Conservation (phyloP, 2,113 vertebrate species). For the Callorhinus ursinus region DNA sequence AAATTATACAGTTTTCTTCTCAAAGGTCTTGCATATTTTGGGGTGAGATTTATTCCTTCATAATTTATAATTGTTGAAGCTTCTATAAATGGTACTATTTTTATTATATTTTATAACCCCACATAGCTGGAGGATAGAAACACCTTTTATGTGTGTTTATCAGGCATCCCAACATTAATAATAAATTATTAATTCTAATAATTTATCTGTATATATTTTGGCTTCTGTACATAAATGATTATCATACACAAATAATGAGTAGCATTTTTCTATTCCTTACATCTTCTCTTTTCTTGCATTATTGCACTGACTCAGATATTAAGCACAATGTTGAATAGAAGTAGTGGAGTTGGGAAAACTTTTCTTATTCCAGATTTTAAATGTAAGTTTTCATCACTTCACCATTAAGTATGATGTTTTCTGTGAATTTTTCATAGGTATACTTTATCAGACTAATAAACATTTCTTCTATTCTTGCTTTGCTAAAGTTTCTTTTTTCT, state of each 20-base stretch:
- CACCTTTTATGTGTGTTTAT: background rate
- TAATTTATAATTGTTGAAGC: background rate
- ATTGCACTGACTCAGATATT: background rate
- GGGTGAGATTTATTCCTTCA: background rate
- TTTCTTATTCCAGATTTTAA: background rate
- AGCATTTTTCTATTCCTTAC: background rate
- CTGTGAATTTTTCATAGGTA: background rate
- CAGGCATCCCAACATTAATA: background rate
- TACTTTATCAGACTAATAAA: background rate
- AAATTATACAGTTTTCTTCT: background rate
- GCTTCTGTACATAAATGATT: background rate
- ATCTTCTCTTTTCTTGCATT: background rate
- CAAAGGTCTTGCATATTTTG: background rate
- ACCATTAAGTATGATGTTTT: background rate
- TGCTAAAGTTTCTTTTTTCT: background rate
- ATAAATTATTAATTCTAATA: background rate
- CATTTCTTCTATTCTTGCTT: background rate
- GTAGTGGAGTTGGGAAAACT: background rate
- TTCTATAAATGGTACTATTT: background rate
- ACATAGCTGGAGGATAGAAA: background rate
- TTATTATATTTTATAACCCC: background rate
- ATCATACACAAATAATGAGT: background rate
- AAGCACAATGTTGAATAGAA: background rate
- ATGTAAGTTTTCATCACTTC: background rate
- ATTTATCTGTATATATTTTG: conserved; percentile 5